phyloP scores from a whole-genome alignment of 2,888 invertebrate genomes.

The Tetheella fluctuosa region DNA sequence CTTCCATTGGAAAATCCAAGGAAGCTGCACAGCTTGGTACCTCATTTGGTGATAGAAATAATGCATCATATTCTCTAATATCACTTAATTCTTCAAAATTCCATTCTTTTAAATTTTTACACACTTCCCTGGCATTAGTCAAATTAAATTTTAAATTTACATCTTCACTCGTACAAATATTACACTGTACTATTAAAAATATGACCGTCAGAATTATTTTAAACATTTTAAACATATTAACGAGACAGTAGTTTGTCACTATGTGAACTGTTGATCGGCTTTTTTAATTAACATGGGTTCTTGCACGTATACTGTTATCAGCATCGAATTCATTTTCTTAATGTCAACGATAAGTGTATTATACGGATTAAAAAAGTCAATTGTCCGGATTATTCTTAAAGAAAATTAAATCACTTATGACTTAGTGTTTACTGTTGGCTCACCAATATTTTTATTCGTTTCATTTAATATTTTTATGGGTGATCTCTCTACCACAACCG shows the following conservation, averaged over 20 bases:
- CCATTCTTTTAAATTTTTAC: neutral
- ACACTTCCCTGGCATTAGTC: neutral
- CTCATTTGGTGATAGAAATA: neutral
- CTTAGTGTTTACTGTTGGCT: neutral
- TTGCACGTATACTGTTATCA: slow-evolving; percentile 10
- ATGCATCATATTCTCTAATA: neutral
- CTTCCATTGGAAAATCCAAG: slow-evolving; percentile 15
- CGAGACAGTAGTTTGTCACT: neutral
- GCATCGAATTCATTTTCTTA: neutral
- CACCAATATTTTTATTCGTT: too few relatives aligned
- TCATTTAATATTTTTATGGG: too few relatives aligned
- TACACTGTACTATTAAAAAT: neutral
- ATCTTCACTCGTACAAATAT: neutral
- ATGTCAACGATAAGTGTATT: slow-evolving; percentile 6
- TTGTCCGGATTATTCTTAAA: neutral
- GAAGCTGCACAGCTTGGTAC: neutral
- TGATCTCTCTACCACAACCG: too few relatives aligned
- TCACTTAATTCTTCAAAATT: neutral
- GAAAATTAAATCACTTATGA: neutral
- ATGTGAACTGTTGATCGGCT: neutral
- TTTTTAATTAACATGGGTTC: slow-evolving; percentile 1
- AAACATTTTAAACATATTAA: neutral
- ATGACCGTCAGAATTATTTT: neutral
- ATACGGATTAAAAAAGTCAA: neutral
- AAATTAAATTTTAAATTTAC: neutral